Base-by-base conservation (phyloP, 1,140 invertebrate species). In the Sycophila sp. region DNA sequence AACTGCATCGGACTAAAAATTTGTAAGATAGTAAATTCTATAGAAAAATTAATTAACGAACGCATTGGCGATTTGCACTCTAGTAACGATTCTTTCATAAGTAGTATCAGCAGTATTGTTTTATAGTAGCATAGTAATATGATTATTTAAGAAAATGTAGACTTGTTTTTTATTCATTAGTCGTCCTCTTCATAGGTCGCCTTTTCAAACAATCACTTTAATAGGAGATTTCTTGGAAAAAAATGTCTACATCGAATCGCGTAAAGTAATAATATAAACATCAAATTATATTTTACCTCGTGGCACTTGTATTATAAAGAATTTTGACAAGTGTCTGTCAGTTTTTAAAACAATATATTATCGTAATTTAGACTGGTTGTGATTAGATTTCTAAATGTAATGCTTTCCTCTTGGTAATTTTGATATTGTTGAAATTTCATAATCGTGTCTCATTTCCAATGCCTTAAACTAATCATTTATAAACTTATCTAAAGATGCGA, bases 111-210 rank as follows among this genome's bases (percentile, higher is more conserved):
- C 26, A 24, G 65, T 71, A 78, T 74, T 77, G 78, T 78, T 73
- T 75, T 76, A 76, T 78, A 79, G 66, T 81, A 76, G 75, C 71
- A 71, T 76, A 76, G 75, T 76, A 76, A 73, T 79, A 80, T 75
- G 77, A 77, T 79, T 78, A 80, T 74, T 75, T 75, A 71, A 78
- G 74, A 79, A 75, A 78, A 70, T 72, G 71, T 76, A 76, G 70
- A 75, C 59, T 45, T 63, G 58, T 51, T 59, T 65, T 47, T 47
- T 32, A 32, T 55, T 17, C n/a, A n/a, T n/a, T n/a, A n/a, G n/a
- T n/a, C n/a, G n/a, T n/a, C n/a, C n/a, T n/a, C n/a, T n/a, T n/a
- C n/a, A n/a, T n/a, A n/a, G n/a, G n/a, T n/a, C n/a, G n/a, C n/a
- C n/a, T n/a, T n/a, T n/a, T n/a, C n/a, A n/a, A n/a, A n/a, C n/a